Evolutionary conservation across 1,140 invertebrate species (phyloP), one percentile per base, ranked within the genome.

Genomic region (Batillaria attramentaria): DNA sequence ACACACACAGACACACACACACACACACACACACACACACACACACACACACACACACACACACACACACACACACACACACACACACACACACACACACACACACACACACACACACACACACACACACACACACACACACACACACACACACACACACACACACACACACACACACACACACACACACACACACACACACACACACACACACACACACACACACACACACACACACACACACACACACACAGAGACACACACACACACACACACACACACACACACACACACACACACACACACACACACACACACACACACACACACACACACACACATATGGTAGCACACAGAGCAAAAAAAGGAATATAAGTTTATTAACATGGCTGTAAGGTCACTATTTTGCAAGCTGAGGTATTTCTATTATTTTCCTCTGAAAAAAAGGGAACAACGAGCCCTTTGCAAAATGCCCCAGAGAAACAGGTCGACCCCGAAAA

Each of bases 61-160:
- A 72, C 46, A 72, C 18, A 31, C 39, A 43, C 28, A 42, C 41
- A 16, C 39, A 41, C 39, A 46, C 20, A 43, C 18, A 33, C 43
- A 57, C 43, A 33, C 31, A 33, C n/a, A 50, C 42, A 37, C 0
- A 60, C 60, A 50, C 10, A 50, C 5, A 35, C 62, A 65, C 62
- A 65, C 62, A 65, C 62, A 65, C 62, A 65, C 31, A 65, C 28
- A 65, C 62, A 65, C 62, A 65, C 62, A 65, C 62, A 65, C 62
- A 65, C 62, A 65, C 62, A 33, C 62, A 33, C 62, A 65, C 62
- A 65, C 28, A 65, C 62, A 31, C 31, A 65, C 62, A 65, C 62
- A 70, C 41, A 70, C 41, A 42, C 68, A 42, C 68, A 42, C 68
- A 42, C 68, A 42, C 68, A 43, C 41, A 42, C 41, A 70, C 37